These are phyloP conservation scores for Trididemnum nubilum DNA, from an alignment of 23 tunicate species.

Conservation along the genomic window DNA sequence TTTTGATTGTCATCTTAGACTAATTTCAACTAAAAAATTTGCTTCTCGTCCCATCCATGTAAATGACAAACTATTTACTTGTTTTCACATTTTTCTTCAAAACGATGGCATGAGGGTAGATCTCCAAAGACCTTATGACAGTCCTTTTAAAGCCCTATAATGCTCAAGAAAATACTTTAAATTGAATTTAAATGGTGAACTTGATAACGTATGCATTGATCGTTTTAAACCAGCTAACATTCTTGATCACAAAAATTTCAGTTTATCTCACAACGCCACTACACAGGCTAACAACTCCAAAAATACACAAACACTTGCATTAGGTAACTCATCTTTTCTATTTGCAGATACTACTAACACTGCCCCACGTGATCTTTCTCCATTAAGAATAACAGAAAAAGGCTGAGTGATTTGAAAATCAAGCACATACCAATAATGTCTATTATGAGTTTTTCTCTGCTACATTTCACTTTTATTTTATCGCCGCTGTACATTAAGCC, in stretches of 20 bases:
- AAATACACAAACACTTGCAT: no score
- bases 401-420: background rate
- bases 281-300: background rate
- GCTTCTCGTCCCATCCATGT: background rate
- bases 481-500: no score
- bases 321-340: no score
- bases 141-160: no score
- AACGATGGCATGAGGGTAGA: slow-evolving; percentile 16
- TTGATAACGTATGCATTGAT: slow-evolving; percentile 39
- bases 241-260: background rate
- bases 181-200: no score
- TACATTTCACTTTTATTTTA: no score
- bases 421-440: background rate
- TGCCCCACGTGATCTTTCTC: no score
- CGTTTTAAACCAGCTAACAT: slow-evolving; percentile 33
- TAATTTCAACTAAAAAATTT: background rate
- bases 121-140: no score
- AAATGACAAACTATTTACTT: background rate
- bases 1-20: background rate
- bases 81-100: slow-evolving; percentile 27
- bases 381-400: background rate
- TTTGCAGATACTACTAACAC: no score
- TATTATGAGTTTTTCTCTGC: background rate
- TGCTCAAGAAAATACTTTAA: no score
- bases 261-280: background rate